Evolutionary conservation across 2,888 invertebrate species (phyloP).

Genomic region (Pyralis farinalis): DNA sequence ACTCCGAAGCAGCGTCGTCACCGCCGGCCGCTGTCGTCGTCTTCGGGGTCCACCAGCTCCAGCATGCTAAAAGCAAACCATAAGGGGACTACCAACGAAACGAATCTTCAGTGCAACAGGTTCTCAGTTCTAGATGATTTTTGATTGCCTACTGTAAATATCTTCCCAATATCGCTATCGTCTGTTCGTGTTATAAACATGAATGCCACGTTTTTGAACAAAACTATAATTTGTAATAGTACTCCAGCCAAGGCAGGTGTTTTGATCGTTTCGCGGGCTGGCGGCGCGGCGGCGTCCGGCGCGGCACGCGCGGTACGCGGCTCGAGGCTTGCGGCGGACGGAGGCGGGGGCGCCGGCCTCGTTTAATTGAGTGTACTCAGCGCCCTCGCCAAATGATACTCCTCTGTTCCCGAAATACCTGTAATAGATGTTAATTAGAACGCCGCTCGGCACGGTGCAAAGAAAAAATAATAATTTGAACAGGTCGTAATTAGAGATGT

Average conservation of each 20-base stretch:
- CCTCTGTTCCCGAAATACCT: constrained; percentile 74
- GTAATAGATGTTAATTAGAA: constrained; percentile 79
- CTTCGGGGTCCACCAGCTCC: not conserved
- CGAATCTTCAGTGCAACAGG: not conserved
- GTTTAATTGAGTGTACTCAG: constrained; percentile 79
- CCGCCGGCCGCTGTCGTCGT: constrained; percentile 17
- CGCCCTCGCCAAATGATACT: constrained; percentile 74
- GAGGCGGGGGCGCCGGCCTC: constrained; percentile 39
- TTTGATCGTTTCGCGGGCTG: too few relatives aligned
- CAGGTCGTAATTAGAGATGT: constrained; percentile 80
- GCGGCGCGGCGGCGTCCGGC: too few relatives aligned
- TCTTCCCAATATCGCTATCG: too few relatives aligned
- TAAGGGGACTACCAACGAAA: not conserved
- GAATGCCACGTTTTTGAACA: too few relatives aligned
- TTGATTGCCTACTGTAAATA: too few relatives aligned
- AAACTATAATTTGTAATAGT: too few relatives aligned
- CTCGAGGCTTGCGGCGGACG: constrained; percentile 16
- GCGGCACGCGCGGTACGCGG: not conserved
- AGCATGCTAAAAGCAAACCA: too few relatives aligned
- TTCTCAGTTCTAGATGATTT: too few relatives aligned
- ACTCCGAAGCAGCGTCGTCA: constrained; percentile 17
- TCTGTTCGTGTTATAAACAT: too few relatives aligned
- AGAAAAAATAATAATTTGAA: constrained; percentile 78
- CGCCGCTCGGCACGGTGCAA: constrained; percentile 58
- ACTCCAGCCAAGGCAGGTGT: too few relatives aligned